A percentile compares a stretch with the other conserved stretches of the same genome.
Evolutionary conservation across 2,113 vertebrate species (phyloP).

Genomic region (Daphoenositta chrysoptera): DNA sequence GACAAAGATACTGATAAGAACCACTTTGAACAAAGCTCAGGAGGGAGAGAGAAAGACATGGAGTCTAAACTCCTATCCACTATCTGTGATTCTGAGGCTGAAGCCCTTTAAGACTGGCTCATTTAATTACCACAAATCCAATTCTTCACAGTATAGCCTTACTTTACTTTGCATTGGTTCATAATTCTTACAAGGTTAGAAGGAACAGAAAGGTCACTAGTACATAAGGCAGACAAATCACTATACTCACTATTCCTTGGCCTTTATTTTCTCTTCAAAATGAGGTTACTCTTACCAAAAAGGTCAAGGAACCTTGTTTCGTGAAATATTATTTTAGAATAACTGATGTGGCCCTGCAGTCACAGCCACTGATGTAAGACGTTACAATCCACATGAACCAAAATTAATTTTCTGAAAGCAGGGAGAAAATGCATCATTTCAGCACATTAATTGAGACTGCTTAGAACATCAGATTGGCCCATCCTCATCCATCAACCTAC

Average conservation of each 20-base stretch:
- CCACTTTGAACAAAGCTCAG: background rate
- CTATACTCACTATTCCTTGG: slow-evolving; percentile 36
- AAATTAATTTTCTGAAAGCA: slow-evolving; percentile 41
- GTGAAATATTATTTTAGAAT: slow-evolving; percentile 24
- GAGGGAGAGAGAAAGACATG: background rate
- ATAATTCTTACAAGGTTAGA: background rate
- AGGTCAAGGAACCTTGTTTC: slow-evolving; percentile 27
- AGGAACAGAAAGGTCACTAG: slow-evolving; percentile 7
- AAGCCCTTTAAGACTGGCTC: background rate
- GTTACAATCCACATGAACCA: slow-evolving; percentile 19
- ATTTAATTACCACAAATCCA: background rate
- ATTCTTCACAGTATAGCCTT: background rate
- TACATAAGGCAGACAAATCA: slow-evolving; percentile 19
- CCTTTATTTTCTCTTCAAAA: slow-evolving; percentile 52
- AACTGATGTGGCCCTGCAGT: slow-evolving; percentile 47
- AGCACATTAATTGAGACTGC: background rate
- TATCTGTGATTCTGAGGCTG: background rate
- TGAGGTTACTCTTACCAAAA: slow-evolving; percentile 53
- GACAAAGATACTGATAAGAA: background rate
- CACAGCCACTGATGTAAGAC: slow-evolving; percentile 16
- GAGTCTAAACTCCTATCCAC: background rate
- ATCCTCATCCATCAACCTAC: background rate
- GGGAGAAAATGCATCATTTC: slow-evolving; percentile 42
- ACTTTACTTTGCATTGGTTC: background rate
- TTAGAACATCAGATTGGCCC: background rate